Evolutionary conservation across 2,113 vertebrate species (phyloP), one percentile per base, ranked within the genome.

Genomic region (Lepisosteus oculatus): DNA sequence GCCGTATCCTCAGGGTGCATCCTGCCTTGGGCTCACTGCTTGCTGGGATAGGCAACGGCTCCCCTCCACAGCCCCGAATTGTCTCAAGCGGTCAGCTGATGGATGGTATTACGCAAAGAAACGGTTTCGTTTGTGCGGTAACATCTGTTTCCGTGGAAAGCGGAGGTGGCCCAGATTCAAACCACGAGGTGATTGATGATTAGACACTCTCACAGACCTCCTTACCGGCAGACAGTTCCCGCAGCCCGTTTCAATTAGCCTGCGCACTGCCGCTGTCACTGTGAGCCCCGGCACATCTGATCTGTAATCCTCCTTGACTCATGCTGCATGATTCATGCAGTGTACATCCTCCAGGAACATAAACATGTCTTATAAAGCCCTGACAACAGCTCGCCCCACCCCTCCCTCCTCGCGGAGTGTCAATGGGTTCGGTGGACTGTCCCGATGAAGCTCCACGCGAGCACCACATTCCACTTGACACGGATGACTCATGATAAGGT

Each of bases 401-500:
- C 8, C 68, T 3, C 61, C 41, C 41, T 59, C 4, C 14, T 15
- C 14, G 13, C 54, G 43, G 7, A 15, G 42, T 54, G 17, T 9
- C 55, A n/a, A 15, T 43, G 55, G 55, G 15, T 44, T 67, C 57
- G 15, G 29, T 43, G 6, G 55, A 8, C n/a, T 59, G 56, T 59
- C 13, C 29, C 13, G 56, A 59, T 59, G 56, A 13, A 12, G 56
- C 11, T 12, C 7, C 7, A 12, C 7, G 1, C 3, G 56, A 65
- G 44, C 51, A 12, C 72, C 42, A 47, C 45, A 56, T 59, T 4
- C 42, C 57, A 55, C 73, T 78, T 73, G 51, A 62, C 65, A 69
- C 64, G 61, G 75, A 76, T 77, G 62, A 76, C 78, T 83, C 67
- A 72, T 51, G 64, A 64, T 63, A 59, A 55, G 17, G 4, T 17